A percentile compares a stretch with the other conserved stretches of the same genome.
phyloP scores from a whole-genome alignment of 2,888 invertebrate genomes.

The Brachypalpus laphriformis region DNA sequence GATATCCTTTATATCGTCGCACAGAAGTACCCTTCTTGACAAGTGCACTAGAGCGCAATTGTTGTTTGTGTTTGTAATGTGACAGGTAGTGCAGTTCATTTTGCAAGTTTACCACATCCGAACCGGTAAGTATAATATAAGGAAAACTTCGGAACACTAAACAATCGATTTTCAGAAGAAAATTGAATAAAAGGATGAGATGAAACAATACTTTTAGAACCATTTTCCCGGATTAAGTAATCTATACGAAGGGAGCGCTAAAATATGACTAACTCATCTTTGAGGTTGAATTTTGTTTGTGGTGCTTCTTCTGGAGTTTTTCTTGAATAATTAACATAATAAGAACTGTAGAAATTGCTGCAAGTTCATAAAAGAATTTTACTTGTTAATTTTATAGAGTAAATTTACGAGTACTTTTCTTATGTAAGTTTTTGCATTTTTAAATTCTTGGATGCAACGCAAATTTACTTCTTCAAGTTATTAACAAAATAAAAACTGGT shows the following conservation, averaged over 20 bases:
- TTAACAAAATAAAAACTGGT: too few relatives aligned
- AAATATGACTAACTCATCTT: slow-evolving; percentile 10
- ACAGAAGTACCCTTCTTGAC: slow-evolving; percentile 74
- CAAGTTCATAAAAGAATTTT: background rate
- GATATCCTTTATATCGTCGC: slow-evolving; percentile 84
- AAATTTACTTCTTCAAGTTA: too few relatives aligned
- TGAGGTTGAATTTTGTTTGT: background rate
- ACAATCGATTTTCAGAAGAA: slow-evolving; percentile 13
- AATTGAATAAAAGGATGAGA: slow-evolving; percentile 4
- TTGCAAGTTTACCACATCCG: slow-evolving; percentile 21
- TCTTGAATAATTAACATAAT: background rate
- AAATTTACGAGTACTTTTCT: background rate
- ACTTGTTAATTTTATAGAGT: slow-evolving; percentile 3
- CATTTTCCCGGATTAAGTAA: background rate
- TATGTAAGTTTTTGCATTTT: background rate
- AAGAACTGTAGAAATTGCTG: background rate
- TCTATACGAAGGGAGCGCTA: background rate
- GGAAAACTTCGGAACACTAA: background rate
- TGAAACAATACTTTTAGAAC: slow-evolving; percentile 30
- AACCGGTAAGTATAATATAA: slow-evolving; percentile 16
- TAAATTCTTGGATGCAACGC: background rate
- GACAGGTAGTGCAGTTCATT: slow-evolving; percentile 1
- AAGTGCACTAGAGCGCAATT: background rate
- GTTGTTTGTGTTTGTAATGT: background rate
- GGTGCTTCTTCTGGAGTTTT: background rate